Conservation (phyloP, 1,140 invertebrate species). For the Radopholus similis region DNA sequence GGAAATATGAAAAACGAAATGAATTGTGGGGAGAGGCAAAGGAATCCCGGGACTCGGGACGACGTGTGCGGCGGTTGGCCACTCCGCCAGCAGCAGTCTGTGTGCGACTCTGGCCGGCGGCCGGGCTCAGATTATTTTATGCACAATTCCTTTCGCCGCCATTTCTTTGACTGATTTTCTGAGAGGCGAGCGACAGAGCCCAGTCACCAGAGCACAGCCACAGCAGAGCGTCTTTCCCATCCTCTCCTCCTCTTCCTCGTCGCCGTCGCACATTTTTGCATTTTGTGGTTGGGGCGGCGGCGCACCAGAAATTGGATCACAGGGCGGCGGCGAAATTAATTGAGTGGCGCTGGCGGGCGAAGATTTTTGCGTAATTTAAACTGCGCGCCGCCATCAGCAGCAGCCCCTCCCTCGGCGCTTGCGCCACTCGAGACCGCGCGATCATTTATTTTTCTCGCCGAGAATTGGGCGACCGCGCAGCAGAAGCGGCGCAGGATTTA, state of each 20-base stretch:
- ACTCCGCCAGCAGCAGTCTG: no score
- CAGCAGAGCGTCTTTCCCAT: no score
- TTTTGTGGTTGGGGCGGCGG: neutral
- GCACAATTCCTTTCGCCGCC: no score
- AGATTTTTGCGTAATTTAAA: neutral
- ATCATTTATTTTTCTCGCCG: neutral
- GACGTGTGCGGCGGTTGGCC: no score
- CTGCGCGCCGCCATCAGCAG: neutral
- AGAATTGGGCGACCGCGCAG: neutral
- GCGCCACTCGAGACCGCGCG: neutral
- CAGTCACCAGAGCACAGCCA: no score
- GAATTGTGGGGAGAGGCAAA: no score
- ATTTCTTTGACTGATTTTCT: no score
- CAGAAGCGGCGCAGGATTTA: conserved; percentile 1
- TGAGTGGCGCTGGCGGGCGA: neutral
- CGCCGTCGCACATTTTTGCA: neutral
- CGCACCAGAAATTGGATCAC: neutral
- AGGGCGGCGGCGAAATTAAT: neutral
- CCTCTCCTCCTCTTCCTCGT: neutral
- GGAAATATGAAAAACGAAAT: no score
- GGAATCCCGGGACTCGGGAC: no score
- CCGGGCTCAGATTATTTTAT: no score
- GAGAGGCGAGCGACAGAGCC: no score
- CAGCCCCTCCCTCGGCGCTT: neutral
- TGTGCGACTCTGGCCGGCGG: no score